These are phyloP conservation scores for Tokudaia tokunoshimensis DNA, from an alignment of 2,797 vertebrate species.

Conservation along the genomic window DNA sequence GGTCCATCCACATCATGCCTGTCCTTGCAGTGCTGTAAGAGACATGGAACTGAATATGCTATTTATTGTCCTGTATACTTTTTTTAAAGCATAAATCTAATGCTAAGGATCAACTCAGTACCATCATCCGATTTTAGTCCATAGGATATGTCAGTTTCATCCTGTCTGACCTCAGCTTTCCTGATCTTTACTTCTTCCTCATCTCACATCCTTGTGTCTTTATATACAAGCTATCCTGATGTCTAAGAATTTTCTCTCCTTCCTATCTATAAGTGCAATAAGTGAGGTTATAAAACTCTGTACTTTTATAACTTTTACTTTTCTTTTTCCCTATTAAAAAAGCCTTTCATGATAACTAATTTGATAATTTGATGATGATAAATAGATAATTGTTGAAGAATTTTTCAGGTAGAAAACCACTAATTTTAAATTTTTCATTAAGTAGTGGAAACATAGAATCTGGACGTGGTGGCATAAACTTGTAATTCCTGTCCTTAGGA, in stretches of 20 bases:
- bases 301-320: not conserved
- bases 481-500: not conserved
- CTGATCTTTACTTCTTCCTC: not conserved
- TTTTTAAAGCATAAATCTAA: slow-evolving; percentile 12
- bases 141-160: slow-evolving; percentile 16
- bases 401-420: slow-evolving; percentile 21
- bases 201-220: not conserved
- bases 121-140: slow-evolving; percentile 36
- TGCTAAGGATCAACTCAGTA: not conserved
- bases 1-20: not conserved
- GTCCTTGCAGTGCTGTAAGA: not conserved
- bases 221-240: not conserved
- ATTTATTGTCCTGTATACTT: not conserved
- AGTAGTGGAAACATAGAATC: not conserved
- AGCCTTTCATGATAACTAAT: not conserved
- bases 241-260: not conserved
- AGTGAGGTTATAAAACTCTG: not conserved
- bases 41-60: slow-evolving; percentile 4
- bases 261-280: not conserved
- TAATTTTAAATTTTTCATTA: slow-evolving; percentile 61
- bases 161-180: slow-evolving; percentile 18
- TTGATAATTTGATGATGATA: slow-evolving; percentile 32
- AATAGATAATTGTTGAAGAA: slow-evolving; percentile 56
- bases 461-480: not conserved
- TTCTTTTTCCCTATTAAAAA: slow-evolving; percentile 22